Evolutionary conservation across 2,113 vertebrate genomes (phyloP).

Genomic region (Bothrops jararaca): DNA sequence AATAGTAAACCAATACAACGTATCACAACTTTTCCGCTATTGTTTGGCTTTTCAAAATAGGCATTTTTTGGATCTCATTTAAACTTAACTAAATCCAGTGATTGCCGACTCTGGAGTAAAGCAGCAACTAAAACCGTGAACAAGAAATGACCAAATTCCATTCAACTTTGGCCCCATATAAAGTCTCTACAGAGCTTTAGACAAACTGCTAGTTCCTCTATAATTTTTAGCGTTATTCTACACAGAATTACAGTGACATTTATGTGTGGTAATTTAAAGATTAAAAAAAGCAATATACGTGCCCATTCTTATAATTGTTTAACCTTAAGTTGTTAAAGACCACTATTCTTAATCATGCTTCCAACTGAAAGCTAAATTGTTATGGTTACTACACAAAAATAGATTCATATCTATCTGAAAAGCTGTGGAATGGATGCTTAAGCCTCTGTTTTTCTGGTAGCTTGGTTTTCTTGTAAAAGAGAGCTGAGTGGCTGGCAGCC

Average conservation of each 20-base stretch:
- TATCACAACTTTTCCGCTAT: background rate
- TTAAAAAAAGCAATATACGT: background rate
- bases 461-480: background rate
- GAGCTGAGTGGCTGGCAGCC: background rate
- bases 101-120: background rate
- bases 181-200: background rate
- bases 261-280: background rate
- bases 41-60: conserved; percentile 15
- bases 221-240: background rate
- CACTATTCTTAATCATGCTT: background rate
- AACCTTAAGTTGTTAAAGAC: background rate
- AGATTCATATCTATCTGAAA: background rate
- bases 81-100: background rate
- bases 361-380: background rate
- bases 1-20: background rate
- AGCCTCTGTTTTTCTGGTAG: background rate
- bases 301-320: background rate
- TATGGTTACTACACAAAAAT: background rate
- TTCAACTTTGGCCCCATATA: background rate
- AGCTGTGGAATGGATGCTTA: background rate
- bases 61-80: conserved; percentile 22
- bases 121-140: background rate
- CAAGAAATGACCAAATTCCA: background rate
- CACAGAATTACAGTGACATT: background rate
- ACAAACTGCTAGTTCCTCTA: background rate